Evolutionary conservation across 1,140 invertebrate genomes (phyloP).

Genomic region (Choristoneura fumiferana): DNA sequence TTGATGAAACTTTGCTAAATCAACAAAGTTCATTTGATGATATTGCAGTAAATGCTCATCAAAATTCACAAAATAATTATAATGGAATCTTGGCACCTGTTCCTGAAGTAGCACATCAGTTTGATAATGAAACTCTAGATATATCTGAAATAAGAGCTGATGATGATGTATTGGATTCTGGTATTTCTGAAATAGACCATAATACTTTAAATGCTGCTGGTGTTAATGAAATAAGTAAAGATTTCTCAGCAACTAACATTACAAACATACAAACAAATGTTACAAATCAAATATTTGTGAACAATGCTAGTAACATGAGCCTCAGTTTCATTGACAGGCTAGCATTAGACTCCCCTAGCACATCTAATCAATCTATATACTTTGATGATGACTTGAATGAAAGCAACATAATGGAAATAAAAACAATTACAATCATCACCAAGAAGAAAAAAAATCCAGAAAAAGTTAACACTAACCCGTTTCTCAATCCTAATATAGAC

Average conservation of each 20-base stretch:
- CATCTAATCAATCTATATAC: slow-evolving; percentile 64
- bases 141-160: slow-evolving; percentile 21
- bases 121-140: slow-evolving; percentile 1
- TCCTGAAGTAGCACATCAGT: too few relatives aligned
- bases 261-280: slow-evolving; percentile 58
- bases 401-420: slow-evolving; percentile 78
- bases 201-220: slow-evolving; percentile 39
- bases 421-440: slow-evolving; percentile 74
- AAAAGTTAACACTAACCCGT: slow-evolving; percentile 67
- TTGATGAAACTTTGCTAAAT: too few relatives aligned
- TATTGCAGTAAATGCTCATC: too few relatives aligned
- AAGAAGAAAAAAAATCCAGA: slow-evolving; percentile 55
- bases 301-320: slow-evolving; percentile 60
- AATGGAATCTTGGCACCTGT: too few relatives aligned
- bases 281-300: slow-evolving; percentile 61
- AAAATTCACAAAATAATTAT: too few relatives aligned
- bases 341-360: slow-evolving; percentile 59
- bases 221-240: slow-evolving; percentile 36
- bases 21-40: too few relatives aligned
- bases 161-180: slow-evolving; percentile 49
- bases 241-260: slow-evolving; percentile 42
- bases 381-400: slow-evolving; percentile 77
- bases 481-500: slow-evolving; percentile 56
- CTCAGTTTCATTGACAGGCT: slow-evolving; percentile 75
- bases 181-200: slow-evolving; percentile 56